Base-by-base conservation (phyloP, 2,888 invertebrate species). In the Erebia palarica region DNA sequence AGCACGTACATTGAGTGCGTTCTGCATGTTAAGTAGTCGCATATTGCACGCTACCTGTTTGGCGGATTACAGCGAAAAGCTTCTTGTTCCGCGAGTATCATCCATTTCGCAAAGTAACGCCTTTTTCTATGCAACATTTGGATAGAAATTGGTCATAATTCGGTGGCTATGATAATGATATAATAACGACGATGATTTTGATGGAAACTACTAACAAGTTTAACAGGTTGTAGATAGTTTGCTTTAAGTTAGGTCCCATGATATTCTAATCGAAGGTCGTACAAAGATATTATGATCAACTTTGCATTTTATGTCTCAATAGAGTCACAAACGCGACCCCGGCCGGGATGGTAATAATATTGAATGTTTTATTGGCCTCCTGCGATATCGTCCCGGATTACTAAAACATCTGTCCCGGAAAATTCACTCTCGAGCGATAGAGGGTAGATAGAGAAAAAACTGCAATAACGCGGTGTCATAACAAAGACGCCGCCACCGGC, bases 401-500 rank as follows among this genome's bases (percentile, higher is more conserved):
- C 91, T 89, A 88, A 89, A 91, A 91, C 92, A 92, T 92, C 92
- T 92, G 92, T 91, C 89, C 86, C 91, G 91, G 92, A 91, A 92
- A 92, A 92, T 92, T 91, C 90, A 89, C 92, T 91, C 90, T 90
- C 86, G 83, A 86, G 81, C 86, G 81, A 85, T 86, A 81, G 88
- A 88, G 90, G 91, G 91, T 86, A 90, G 91, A 89, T 89, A 87
- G 85, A 88, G 87, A 91, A 92, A 91, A 91, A 91, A 91, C 87
- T 92, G 92, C 93, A 92, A 91, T 92, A 92, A 90, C 89, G 88
- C 85, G 89, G 89, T 91, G 91, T 92, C 92, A 92, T 92, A 92
- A 92, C 92, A 92, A 87, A 91, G 92, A 90, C 89, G 89, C 86
- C 84, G 86, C 84, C 85, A 84, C 86, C 87, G 87, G 81, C 88